Base-by-base conservation (phyloP, 2,113 vertebrate genomes). In the Uropsilus gracilis region DNA sequence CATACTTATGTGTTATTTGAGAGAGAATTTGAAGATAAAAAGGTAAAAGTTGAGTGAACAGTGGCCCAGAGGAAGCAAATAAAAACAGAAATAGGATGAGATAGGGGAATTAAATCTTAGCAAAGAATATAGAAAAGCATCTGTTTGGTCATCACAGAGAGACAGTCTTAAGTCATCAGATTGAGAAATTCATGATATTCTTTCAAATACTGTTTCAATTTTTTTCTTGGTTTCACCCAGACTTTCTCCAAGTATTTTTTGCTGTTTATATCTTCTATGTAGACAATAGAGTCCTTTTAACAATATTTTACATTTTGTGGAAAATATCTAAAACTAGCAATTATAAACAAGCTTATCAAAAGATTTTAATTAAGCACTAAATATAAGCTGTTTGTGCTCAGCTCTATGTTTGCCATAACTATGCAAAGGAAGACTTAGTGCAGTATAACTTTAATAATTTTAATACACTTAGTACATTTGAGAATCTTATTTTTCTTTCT, bases 381-480 rank as follows among this genome's bases (percentile, higher is more conserved):
- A 48, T 73, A 57, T 34, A 80, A 90, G 4, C 2, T 22, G 11
- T 64, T 57, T 92, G 20, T 75, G 37, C 6, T 73, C 14, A 48
- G 24, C 64, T 64, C 39, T 59, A 14, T 89, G 50, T 73, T 95
- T 94, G 72, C 1, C 28, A 92, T 48, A 95, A 78, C 5, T 24
- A 69, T 53, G n/a, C 72, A 77, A 59, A 94, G 55, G 72, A 9
- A 69, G 34, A 71, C 14, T 18, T n/a, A 48, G 3, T 39, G 26
- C 22, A 53, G 10, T 75, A 20, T 59, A 78, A 69, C 13, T 78
- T 55, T 68, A 96, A 55, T 63, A 10, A 69, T 89, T 92, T 86
- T 61, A n/a, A 89, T 91, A 89, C 69, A 75, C 78, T 96, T 69
- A 57, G 26, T 91, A 28, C 34, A 61, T 89, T 73, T 85, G 46